Base-by-base conservation (phyloP, 2,113 vertebrate genomes). In the Natator depressus region DNA sequence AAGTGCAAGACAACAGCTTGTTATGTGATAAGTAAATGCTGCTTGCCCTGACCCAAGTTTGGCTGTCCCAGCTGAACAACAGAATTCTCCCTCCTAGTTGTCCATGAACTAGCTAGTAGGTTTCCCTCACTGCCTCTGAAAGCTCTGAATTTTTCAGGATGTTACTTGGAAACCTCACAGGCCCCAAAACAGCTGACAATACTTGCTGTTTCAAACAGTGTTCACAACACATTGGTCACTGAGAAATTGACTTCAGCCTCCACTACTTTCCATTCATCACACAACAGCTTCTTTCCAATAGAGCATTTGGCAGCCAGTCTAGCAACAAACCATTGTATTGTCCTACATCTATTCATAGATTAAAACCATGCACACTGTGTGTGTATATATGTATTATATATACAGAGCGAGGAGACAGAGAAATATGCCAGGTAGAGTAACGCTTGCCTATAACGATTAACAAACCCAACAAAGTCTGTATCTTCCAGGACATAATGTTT, bases 401-500 rank as follows among this genome's bases (percentile, higher is more conserved):
- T 54, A 54, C 53, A 9, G 20, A 54, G 20, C 20, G 20, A 54
- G 53, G 27, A 62, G 57, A 59, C 25, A 69, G 16, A 17, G 17
- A 38, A 69, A 69, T 69, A n/a, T 69, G 65, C 35, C 65, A 69
- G n/a, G n/a, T 27, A 47, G 11, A 47, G 22, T 76, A 76, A 76
- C 42, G 47, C 42, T 27, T 14, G 24, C 42, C 42, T 24, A 76
- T 76, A 42, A 47, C 0, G 0, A 57, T 51, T 35, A 54, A 62
- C 0, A 0, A 79, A 59, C 17, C 31, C 55, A 80, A 51, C 7
- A 3, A 80, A 42, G 31, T 14, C 11, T 9, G 35, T 0, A 0
- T 46, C 35, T 53, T 42, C 53, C 6, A 0, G 0, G 2, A 5
- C 0, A 0, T 84, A 0, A 50, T 1, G 50, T 2, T 0, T 0